Conservation (phyloP, 2,888 invertebrate species). For the Heliconius erato region DNA sequence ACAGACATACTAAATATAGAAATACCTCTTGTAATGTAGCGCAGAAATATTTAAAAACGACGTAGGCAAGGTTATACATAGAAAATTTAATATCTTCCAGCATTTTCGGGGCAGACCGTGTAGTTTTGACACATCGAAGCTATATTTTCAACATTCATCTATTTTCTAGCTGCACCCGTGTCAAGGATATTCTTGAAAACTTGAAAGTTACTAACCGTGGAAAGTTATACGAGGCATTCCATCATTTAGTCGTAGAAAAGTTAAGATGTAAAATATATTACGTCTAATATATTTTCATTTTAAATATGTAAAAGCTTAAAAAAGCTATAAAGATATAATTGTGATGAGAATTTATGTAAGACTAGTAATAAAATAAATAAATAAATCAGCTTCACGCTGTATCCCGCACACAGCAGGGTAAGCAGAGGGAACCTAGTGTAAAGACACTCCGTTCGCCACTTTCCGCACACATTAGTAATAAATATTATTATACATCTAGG, state of each 20-base stretch:
- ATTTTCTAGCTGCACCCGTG: conserved; percentile 29
- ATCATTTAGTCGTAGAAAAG: conserved; percentile 21
- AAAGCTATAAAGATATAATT: neutral
- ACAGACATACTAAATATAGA: neutral
- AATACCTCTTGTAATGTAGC: conserved; percentile 6
- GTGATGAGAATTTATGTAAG: too few species aligned
- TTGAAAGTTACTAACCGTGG: conserved; percentile 30
- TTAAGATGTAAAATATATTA: conserved; percentile 2
- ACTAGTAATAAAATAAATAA: too few species aligned
- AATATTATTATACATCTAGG: too few species aligned
- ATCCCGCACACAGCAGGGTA: too few species aligned
- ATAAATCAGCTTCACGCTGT: too few species aligned
- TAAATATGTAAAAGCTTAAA: neutral
- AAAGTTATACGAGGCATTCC: conserved; percentile 26
- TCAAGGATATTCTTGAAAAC: conserved; percentile 37
- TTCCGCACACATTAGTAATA: too few species aligned
- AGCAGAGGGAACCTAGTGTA: too few species aligned
- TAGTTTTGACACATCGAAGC: conserved; percentile 29
- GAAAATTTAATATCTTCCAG: conserved; percentile 11
- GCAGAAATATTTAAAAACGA: conserved; percentile 17
- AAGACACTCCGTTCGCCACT: too few species aligned
- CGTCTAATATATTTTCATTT: neutral
- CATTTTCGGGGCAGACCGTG: conserved; percentile 23
- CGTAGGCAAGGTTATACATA: conserved; percentile 7
- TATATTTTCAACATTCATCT: conserved; percentile 36